Percentiles rank a stretch among this genome's conserved stretches.
Evolutionary conservation across 2,888 invertebrate genomes (phyloP).

Genomic region (Drosophila fulvimacula): DNA sequence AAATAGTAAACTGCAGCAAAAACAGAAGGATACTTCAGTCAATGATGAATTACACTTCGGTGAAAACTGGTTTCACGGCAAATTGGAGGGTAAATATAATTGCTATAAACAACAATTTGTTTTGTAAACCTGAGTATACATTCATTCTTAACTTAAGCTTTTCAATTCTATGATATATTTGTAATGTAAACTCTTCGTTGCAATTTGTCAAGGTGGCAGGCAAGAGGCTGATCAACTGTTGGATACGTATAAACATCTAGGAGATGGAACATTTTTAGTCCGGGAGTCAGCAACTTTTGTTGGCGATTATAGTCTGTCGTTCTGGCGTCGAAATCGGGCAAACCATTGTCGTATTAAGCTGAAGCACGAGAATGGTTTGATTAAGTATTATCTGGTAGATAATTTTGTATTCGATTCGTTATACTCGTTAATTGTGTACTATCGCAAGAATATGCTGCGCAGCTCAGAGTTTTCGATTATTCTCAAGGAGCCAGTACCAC

Average conservation of each 20-base stretch:
- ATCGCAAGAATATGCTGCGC: slow-evolving; percentile 93
- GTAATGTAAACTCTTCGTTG: not conserved
- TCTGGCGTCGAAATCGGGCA: slow-evolving; percentile 95
- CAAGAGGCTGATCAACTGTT: slow-evolving; percentile 90
- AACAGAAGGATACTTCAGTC: slow-evolving; percentile 88
- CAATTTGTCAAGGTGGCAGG: slow-evolving; percentile 86
- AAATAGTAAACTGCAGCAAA: slow-evolving; percentile 84
- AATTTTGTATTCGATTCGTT: slow-evolving; percentile 95
- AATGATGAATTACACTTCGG: slow-evolving; percentile 96
- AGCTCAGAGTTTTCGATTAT: slow-evolving; percentile 96
- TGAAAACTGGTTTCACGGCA: slow-evolving; percentile 97
- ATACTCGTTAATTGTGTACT: slow-evolving; percentile 95
- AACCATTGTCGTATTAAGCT: slow-evolving; percentile 96
- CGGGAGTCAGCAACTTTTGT: slow-evolving; percentile 97
- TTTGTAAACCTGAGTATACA: not conserved
- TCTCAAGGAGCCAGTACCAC: slow-evolving; percentile 95
- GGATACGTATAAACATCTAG: slow-evolving; percentile 91
- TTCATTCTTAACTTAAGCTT: not conserved
- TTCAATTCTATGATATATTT: not conserved
- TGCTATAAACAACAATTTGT: too few relatives aligned
- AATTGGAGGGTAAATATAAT: slow-evolving; percentile 87
- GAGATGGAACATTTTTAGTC: slow-evolving; percentile 96
- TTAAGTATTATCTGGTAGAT: slow-evolving; percentile 96
- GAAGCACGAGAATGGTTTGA: slow-evolving; percentile 94
- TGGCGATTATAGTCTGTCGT: slow-evolving; percentile 97